phyloP scores from a whole-genome alignment of 2,888 invertebrate species.

The Acronicta aceris region DNA sequence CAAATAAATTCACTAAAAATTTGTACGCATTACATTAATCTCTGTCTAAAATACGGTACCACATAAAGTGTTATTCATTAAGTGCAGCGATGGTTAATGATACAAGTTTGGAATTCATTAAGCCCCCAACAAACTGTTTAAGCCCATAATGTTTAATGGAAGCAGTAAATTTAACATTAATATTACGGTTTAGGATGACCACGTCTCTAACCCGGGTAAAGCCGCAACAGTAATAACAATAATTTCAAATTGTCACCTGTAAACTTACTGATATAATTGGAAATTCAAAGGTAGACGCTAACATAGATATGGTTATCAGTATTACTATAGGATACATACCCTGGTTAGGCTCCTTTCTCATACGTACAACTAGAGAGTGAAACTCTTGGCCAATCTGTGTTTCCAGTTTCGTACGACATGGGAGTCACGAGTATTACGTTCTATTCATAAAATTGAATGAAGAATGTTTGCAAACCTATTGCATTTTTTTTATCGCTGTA shows the following conservation, averaged over 20 bases:
- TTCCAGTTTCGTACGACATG: too few species aligned
- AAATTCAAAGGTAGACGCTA: conserved; percentile 14
- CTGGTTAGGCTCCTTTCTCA: too few species aligned
- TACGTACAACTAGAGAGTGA: too few species aligned
- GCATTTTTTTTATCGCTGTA: too few species aligned
- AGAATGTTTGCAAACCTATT: too few species aligned
- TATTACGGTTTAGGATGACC: conserved; percentile 74
- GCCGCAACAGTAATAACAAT: conserved; percentile 57
- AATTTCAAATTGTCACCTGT: conserved; percentile 55
- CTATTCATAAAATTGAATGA: too few species aligned
- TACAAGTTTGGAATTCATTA: conserved; percentile 82
- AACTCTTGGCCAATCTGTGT: too few species aligned
- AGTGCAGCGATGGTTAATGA: conserved; percentile 76
- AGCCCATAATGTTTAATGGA: conserved; percentile 77
- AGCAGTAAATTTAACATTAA: conserved; percentile 79
- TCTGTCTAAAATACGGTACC: conserved; percentile 42
- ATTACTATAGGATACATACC: neutral
- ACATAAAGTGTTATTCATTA: conserved; percentile 73
- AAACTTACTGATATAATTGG: conserved; percentile 34
- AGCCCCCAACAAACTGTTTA: conserved; percentile 76
- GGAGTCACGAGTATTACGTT: too few species aligned
- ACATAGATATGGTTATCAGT: neutral
- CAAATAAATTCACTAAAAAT: conserved; percentile 12
- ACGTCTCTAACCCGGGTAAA: conserved; percentile 54
- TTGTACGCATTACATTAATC: conserved; percentile 27